Base-by-base conservation (phyloP, 2,888 invertebrate species). In the Clusia tigrina region DNA sequence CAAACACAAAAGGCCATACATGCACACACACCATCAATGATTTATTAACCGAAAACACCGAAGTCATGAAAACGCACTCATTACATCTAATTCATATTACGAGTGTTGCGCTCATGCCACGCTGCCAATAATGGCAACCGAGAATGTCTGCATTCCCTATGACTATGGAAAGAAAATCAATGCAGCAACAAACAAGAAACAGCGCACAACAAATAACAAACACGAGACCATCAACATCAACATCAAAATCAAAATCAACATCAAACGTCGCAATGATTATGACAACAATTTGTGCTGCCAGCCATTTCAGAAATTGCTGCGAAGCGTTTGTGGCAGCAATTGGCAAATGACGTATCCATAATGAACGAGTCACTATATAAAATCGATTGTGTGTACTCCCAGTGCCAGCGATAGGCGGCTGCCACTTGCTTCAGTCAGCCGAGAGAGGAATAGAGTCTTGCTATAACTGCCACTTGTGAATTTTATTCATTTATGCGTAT, bases 111-210 rank as follows among this genome's bases (percentile, higher is more conserved):
- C n/a, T 42, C 15, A 42, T 17, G 6, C 6, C 32, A 9, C n/a
- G 42, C 42, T 42, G 42, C 12, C 42, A 42, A n/a, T 42, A 15
- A 42, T 42, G n/a, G n/a, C n/a, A n/a, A n/a, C n/a, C n/a, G n/a
- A n/a, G n/a, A n/a, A n/a, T n/a, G n/a, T n/a, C n/a, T n/a, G n/a
- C n/a, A 15, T 42, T 42, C n/a, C 9, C n/a, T 15, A 42, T 17
- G 42, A 15, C 42, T 15, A n/a, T 17, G n/a, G 42, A 3, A 6
- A 42, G 3, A 42, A n/a, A 42, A 42, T n/a, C 42, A 42, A 6
- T 42, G n/a, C 42, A 42, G n/a, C 42, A 42, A n/a, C 6, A 42
- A 42, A n/a, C 42, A 42, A 42, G 15, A 42, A n/a, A 12, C 32
- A 12, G 32, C 32, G 32, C 32, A 32, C 6, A 9, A 32, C 6